phyloP scores from a whole-genome alignment of 2,113 vertebrate genomes.

The Tringa solitaria region DNA sequence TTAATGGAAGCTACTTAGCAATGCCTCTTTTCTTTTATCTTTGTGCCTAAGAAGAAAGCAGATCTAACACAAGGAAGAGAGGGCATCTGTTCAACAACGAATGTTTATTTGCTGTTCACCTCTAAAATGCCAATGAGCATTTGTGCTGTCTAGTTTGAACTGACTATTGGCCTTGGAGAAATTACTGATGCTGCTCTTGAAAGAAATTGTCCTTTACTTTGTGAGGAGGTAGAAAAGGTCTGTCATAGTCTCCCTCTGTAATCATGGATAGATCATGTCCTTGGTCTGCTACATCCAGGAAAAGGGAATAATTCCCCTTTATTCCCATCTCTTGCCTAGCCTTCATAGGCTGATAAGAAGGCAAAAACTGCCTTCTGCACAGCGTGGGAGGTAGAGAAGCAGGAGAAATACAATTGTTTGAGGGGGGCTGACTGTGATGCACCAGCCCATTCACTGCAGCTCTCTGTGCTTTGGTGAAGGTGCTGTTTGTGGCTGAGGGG shows the following conservation, averaged over 20 bases:
- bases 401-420: neutral
- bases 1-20: neutral
- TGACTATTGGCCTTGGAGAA: slow-evolving; percentile 15
- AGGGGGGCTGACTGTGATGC: neutral
- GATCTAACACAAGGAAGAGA: neutral
- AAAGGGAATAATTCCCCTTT: neutral
- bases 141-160: slow-evolving; percentile 42
- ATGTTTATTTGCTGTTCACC: slow-evolving; percentile 35
- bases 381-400: neutral
- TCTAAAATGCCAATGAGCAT: slow-evolving; percentile 60
- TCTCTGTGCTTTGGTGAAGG: neutral
- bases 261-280: neutral
- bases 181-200: neutral
- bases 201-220: neutral
- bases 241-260: neutral
- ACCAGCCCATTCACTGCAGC: neutral
- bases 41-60: neutral
- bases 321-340: neutral
- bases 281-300: neutral
- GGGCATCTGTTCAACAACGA: neutral
- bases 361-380: neutral
- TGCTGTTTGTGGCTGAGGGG: neutral
- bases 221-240: neutral
- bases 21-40: neutral
- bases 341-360: neutral